Evolutionary conservation across 2,888 invertebrate genomes (phyloP).

Genomic region (Schrankia costaestrigalis): DNA sequence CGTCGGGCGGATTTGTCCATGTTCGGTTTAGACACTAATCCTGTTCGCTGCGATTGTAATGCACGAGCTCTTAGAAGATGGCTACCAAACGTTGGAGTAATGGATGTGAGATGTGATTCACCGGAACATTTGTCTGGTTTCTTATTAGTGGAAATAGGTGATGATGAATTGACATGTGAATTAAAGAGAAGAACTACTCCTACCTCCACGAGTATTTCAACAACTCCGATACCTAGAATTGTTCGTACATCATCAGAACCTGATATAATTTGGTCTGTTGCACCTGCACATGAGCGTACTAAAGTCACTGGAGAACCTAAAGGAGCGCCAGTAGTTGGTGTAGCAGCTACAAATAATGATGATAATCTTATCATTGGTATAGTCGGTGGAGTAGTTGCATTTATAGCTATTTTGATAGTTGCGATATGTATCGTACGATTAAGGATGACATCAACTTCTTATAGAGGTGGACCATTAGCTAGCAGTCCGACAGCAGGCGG

Average conservation of each 20-base stretch:
- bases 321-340: conserved; percentile 77
- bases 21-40: conserved; percentile 88
- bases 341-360: conserved; percentile 87
- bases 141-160: conserved; percentile 87
- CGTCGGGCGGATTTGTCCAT: conserved; percentile 87
- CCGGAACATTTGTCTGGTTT: conserved; percentile 86
- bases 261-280: conserved; percentile 94
- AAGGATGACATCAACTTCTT: conserved; percentile 84
- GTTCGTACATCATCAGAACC: conserved; percentile 87
- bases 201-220: conserved; percentile 58
- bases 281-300: conserved; percentile 84
- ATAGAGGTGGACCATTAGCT: conserved; percentile 85
- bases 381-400: conserved; percentile 94
- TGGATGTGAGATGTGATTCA: conserved; percentile 82
- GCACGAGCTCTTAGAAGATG: conserved; percentile 89
- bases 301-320: conserved; percentile 81
- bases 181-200: conserved; percentile 78
- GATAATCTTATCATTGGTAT: conserved; percentile 97
- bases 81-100: conserved; percentile 84
- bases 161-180: conserved; percentile 91
- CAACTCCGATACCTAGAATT: conserved; percentile 72
- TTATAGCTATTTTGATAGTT: conserved; percentile 92
- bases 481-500: conserved; percentile 82
- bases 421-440: conserved; percentile 93
- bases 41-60: conserved; percentile 92